A percentile compares a stretch with the other conserved stretches of the same genome.
These are phyloP conservation scores for Nesogale talazaci DNA, from an alignment of 2,113 vertebrate species.

Conservation along the genomic window DNA sequence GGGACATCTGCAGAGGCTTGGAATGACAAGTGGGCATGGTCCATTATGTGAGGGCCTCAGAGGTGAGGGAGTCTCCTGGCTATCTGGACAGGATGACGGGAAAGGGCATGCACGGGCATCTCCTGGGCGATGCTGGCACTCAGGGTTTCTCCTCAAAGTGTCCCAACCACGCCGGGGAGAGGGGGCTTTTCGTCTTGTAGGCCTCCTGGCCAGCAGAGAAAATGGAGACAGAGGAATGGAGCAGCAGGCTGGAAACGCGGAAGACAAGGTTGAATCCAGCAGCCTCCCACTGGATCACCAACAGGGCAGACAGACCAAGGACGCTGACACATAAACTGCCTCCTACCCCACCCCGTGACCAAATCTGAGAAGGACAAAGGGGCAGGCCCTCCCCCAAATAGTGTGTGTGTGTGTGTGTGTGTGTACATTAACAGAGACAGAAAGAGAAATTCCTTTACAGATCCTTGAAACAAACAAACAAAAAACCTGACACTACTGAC, in stretches of 20 bases:
- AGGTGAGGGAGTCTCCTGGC: not conserved
- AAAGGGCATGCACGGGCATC: not conserved
- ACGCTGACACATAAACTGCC: not conserved
- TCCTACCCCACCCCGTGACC: not conserved
- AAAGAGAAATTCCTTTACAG: not conserved
- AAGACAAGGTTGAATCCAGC: not conserved
- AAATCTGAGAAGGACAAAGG: not conserved
- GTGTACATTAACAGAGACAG: not conserved
- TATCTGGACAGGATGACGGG: not conserved
- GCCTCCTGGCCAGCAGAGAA: not conserved
- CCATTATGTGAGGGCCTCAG: not conserved
- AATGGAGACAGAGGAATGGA: not conserved
- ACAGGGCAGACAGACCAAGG: not conserved
- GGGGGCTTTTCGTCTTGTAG: not conserved
- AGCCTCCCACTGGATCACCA: not conserved
- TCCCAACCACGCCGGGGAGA: not conserved
- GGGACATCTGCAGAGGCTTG: not conserved
- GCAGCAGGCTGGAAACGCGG: not conserved
- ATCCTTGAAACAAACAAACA: not conserved
- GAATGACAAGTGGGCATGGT: not conserved
- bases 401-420: not conserved
- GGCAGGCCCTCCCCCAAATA: too few species aligned
- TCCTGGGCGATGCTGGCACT: not conserved
- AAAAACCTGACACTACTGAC: not conserved
- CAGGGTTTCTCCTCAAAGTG: not conserved